These are phyloP conservation scores for Aphelenchoides avenae DNA, from an alignment of 1,140 invertebrate genomes.

Conservation along the genomic window DNA sequence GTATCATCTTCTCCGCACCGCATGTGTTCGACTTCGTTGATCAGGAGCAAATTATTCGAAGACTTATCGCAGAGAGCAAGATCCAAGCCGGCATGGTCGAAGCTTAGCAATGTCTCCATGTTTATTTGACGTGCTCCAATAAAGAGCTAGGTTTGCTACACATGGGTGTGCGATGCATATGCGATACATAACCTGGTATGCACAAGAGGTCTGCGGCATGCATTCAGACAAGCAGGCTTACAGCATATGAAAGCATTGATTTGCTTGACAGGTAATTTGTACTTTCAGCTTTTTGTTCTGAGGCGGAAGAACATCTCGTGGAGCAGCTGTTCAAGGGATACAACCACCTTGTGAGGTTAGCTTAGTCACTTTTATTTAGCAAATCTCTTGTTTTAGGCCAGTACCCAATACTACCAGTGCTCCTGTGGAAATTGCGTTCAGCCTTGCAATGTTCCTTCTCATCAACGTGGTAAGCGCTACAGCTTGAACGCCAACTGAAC, in stretches of 20 bases:
- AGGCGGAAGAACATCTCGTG: too few species aligned
- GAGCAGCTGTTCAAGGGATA: slow-evolving; percentile 68
- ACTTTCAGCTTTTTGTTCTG: neutral
- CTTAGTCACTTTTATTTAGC: too few species aligned
- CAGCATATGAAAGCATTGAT: neutral
- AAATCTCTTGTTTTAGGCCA: too few species aligned
- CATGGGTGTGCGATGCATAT: too few species aligned
- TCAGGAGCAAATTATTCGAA: slow-evolving; percentile 90
- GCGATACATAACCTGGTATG: too few species aligned
- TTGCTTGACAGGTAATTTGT: neutral
- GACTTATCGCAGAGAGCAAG: slow-evolving; percentile 70
- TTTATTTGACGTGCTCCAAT: too few species aligned
- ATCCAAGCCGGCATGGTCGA: too few species aligned
- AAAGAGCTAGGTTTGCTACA: too few species aligned
- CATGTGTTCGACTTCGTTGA: slow-evolving; percentile 98
- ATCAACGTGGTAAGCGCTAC: slow-evolving; percentile 87
- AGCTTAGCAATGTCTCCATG: too few species aligned
- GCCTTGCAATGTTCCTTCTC: slow-evolving; percentile 92
- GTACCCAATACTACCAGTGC: slow-evolving; percentile 83
- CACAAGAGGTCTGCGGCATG: too few species aligned
- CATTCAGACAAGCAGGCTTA: neutral
- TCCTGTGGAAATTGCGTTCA: slow-evolving; percentile 83
- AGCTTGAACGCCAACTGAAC: slow-evolving; percentile 7
- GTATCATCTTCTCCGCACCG: slow-evolving; percentile 95
- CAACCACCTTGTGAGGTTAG: slow-evolving; percentile 97